phyloP scores from a whole-genome alignment of 2,888 invertebrate genomes.

The Malachius bipustulatus region DNA sequence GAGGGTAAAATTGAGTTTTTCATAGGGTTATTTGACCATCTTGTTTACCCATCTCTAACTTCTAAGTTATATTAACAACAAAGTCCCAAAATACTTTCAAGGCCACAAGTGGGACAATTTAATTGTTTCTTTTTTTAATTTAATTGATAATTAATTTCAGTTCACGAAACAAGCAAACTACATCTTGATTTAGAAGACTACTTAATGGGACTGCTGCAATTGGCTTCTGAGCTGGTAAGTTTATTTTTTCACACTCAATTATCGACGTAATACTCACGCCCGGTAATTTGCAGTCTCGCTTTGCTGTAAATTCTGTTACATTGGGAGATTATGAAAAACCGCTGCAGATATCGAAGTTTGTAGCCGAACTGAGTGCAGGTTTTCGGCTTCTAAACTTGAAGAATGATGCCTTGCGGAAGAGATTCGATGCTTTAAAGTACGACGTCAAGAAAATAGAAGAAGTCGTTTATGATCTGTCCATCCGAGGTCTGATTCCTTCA shows the following conservation, averaged over 20 bases:
- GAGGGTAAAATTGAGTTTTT: no score
- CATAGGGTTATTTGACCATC: no score
- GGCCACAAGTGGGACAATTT: no score
- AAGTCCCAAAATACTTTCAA: no score
- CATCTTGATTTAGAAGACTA: constrained; percentile 88
- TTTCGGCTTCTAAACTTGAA: constrained; percentile 83
- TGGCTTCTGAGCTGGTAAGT: constrained; percentile 74
- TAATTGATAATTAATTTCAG: no score
- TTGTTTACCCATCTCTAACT: no score
- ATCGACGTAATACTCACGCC: no score
- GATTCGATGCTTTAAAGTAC: constrained; percentile 80
- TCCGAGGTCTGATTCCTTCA: constrained; percentile 72
- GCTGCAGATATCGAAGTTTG: constrained; percentile 70
- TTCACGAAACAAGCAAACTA: constrained; percentile 65
- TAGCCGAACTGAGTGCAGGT: constrained; percentile 78
- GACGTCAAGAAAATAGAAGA: constrained; percentile 92
- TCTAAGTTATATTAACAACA: no score
- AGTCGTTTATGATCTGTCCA: constrained; percentile 78
- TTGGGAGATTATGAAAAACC: constrained; percentile 74
- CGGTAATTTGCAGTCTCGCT: constrained; percentile 48
- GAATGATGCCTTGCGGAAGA: constrained; percentile 76
- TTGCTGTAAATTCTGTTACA: constrained; percentile 76
- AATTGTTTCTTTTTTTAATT: no score
- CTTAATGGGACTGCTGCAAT: constrained; percentile 66
- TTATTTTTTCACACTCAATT: constrained; percentile 10